Evolutionary conservation across 2,888 invertebrate species (phyloP), one percentile per base, ranked within the genome.

Genomic region (Ferdinandea cuprea): DNA sequence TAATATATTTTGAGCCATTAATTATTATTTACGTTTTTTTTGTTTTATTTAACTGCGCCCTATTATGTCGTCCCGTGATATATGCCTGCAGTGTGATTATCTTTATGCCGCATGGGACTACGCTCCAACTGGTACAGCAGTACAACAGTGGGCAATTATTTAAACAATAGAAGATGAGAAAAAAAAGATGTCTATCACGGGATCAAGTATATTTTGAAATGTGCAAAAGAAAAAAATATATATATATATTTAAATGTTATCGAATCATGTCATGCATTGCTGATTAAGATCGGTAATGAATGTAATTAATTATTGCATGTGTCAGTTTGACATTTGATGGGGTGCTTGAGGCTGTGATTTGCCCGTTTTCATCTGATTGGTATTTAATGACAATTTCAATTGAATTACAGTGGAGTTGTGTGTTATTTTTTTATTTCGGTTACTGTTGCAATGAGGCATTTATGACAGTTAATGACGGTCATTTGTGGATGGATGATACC

Each of bases 231-330:
- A 63, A 50, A 42, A 50, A 5, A 50, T 79, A 48, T 56, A 58
- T 46, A 61, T 66, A 73, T 61, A 50, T 79, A 48, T 56, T 63
- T 46, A 61, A 73, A 73, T 61, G 46, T 59, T 48, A 73, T 73
- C 50, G 76, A 76, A 76, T 71, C 69, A 66, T 81, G 80, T 81
- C 71, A 81, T 81, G 76, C 76, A 71, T 71, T 81, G 81, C 52
- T 71, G 76, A 81, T 81, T 65, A 46, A 46, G 76, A 76, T 76
- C 58, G 76, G 25, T 71, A 71, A 71, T 76, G 81, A 81, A 65
- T 59, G 71, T 65, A 58, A 81, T 81, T 81, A 81, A 71, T 81
- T 81, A 37, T 71, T 81, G 65, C 76, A 81, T 81, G 71, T 71
- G 46, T 73, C 69, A 50, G 56, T 46, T 56, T 44, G 73, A 73